These are phyloP conservation scores for Zoanthus gigantus DNA, from an alignment of 92 coral and sea anemone genomes.

Conservation along the genomic window DNA sequence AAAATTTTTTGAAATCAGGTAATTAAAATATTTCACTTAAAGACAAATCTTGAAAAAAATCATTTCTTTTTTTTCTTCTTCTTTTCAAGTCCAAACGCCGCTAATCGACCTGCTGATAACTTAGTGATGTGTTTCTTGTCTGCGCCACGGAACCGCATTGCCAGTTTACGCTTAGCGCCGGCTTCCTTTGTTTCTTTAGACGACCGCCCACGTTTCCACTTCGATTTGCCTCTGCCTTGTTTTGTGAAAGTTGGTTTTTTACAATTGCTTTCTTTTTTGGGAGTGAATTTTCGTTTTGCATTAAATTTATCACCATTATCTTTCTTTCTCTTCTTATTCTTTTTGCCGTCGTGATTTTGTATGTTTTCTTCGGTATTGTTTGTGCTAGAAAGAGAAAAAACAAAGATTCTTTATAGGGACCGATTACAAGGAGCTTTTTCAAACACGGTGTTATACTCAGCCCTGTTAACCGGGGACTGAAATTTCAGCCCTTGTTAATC, in stretches of 20 bases:
- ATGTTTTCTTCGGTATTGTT: neutral
- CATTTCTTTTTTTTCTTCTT: constrained; percentile 71
- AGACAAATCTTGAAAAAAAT: neutral
- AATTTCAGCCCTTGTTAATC: too few species aligned
- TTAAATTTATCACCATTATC: neutral
- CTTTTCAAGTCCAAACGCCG: constrained; percentile 87
- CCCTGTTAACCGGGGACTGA: too few species aligned
- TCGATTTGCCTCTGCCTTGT: constrained; percentile 34
- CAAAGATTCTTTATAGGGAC: neutral
- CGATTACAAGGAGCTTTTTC: too few species aligned
- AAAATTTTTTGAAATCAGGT: too few species aligned
- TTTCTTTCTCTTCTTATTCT: neutral
- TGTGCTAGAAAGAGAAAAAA: constrained; percentile 4
- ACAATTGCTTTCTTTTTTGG: neutral
- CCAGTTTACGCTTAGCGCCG: constrained; percentile 73
- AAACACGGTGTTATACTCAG: too few species aligned
- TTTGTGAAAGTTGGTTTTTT: constrained; percentile 21
- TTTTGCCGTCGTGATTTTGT: neutral
- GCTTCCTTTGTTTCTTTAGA: constrained; percentile 72
- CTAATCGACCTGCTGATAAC: constrained; percentile 84
- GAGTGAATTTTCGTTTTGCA: neutral
- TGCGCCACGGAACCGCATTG: constrained; percentile 89
- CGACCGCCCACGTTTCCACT: constrained; percentile 65
- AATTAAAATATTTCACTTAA: too few species aligned
- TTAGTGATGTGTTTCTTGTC: constrained; percentile 76